phyloP scores from a whole-genome alignment of 2,888 invertebrate genomes.

The Octonoba sinensis region DNA sequence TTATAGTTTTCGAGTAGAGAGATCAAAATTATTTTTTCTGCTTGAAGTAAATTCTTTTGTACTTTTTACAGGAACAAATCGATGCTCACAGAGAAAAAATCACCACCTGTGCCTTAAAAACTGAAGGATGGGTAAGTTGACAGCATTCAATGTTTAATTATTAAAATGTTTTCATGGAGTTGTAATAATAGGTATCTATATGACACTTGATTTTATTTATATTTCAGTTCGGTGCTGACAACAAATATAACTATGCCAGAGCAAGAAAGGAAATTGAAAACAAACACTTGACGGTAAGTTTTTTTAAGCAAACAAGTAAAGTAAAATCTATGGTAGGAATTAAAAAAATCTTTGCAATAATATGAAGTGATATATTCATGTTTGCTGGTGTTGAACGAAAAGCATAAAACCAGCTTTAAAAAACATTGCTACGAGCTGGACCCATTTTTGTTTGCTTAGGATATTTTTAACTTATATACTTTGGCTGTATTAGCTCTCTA shows the following conservation, averaged over 20 bases:
- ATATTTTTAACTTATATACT: too few species aligned
- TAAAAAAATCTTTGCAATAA: too few species aligned
- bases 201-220: not conserved
- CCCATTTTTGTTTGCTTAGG: too few species aligned
- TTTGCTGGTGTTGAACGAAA: too few species aligned
- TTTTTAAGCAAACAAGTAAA: too few species aligned
- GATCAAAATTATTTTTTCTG: too few species aligned
- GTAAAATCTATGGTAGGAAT: too few species aligned
- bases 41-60: not conserved
- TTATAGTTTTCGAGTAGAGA: too few species aligned
- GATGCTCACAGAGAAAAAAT: conserved; percentile 63
- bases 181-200: not conserved
- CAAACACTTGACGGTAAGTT: conserved; percentile 61
- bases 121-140: conserved; percentile 66
- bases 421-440: too few species aligned
- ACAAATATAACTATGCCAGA: conserved; percentile 65
- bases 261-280: conserved; percentile 65
- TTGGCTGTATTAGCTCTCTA: too few species aligned
- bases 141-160: not conserved
- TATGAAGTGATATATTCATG: too few species aligned
- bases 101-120: conserved; percentile 65
- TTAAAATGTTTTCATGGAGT: not conserved
- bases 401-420: too few species aligned
- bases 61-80: conserved; percentile 53
- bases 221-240: conserved; percentile 63